Conservation (phyloP, 2,797 vertebrate species). For the Passerculus sandwichensis region DNA sequence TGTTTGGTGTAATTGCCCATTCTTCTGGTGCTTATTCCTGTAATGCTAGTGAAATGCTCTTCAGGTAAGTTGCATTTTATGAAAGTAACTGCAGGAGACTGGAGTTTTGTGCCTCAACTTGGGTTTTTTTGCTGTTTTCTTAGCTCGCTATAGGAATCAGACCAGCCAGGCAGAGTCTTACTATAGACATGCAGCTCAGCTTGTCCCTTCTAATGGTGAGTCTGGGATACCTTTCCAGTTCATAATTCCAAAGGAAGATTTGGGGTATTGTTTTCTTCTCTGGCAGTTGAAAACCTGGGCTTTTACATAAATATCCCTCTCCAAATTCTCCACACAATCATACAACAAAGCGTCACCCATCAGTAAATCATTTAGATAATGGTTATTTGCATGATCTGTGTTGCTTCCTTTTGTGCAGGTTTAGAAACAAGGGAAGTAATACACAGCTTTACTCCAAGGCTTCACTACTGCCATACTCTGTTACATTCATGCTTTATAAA, state of each 20-base stretch:
- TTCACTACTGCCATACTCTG: neutral
- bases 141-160: slow-evolving; percentile 98
- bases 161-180: slow-evolving; percentile 99
- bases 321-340: neutral
- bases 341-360: fast-evolving
- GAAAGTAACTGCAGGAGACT: neutral
- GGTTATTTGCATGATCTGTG: neutral
- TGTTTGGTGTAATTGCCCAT: slow-evolving; percentile 6
- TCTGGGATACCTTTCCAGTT: slow-evolving; percentile 6
- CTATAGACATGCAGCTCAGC: slow-evolving; percentile 97
- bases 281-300: neutral
- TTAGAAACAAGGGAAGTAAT: neutral
- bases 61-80: neutral
- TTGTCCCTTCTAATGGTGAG: slow-evolving; percentile 97
- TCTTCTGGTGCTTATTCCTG: slow-evolving; percentile 5
- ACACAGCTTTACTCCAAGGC: neutral
- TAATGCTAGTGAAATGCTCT: neutral
- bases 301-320: neutral
- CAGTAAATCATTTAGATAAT: neutral
- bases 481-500: neutral
- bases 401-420: neutral
- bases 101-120: neutral
- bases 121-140: neutral
- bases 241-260: neutral
- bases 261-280: neutral